Percentiles rank a stretch among this genome's conserved stretches.
Evolutionary conservation across 2,113 vertebrate species (phyloP).

Genomic region (Cricetomys ansorgei): DNA sequence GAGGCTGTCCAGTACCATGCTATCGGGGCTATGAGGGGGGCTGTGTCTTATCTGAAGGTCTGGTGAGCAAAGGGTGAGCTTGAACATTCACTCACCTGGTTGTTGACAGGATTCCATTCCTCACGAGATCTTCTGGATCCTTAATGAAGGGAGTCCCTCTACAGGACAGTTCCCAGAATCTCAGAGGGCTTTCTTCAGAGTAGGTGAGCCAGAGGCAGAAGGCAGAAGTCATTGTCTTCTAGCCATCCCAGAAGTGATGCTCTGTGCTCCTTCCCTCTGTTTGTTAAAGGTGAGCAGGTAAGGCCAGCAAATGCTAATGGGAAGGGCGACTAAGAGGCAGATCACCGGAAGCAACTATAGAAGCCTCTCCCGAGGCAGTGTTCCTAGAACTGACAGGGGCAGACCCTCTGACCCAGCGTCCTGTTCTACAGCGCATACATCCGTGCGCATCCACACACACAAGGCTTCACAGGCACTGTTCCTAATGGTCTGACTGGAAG

Average conservation of each 20-base stretch:
- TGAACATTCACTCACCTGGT: neutral
- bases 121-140: neutral
- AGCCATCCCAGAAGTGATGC: neutral
- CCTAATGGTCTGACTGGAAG: neutral
- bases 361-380: neutral
- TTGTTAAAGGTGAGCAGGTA: neutral
- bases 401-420: neutral
- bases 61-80: neutral
- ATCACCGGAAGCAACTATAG: neutral
- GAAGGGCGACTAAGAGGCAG: neutral
- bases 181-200: neutral
- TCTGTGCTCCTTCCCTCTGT: neutral
- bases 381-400: neutral
- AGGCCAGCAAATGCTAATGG: neutral
- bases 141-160: neutral
- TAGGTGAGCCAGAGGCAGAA: neutral
- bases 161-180: too few species aligned
- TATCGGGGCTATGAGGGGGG: neutral
- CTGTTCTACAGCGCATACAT: accelerated
- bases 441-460: neutral
- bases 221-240: neutral
- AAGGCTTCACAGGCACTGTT: neutral
- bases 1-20: neutral
- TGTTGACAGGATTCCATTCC: neutral
- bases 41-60: neutral